Evolutionary conservation across 2,797 vertebrate genomes (phyloP), one percentile per base, ranked within the genome.

Genomic region (Alcedo quadribrachys): DNA sequence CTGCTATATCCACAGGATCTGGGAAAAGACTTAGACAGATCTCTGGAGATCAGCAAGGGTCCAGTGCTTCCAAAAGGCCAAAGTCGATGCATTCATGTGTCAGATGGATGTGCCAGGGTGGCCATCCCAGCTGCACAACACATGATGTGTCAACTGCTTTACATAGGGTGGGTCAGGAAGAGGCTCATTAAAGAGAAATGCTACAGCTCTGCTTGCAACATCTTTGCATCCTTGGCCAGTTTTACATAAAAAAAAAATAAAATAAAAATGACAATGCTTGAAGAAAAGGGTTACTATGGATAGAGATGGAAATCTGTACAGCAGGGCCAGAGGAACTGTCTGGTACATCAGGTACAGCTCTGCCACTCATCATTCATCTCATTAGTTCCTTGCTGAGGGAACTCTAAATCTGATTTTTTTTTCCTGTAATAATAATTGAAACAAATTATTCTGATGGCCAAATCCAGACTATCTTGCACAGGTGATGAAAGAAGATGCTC

Each of bases 141-240:
- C 89, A 97, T 97, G 97, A 91, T 89, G 80, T 93, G 93, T 97
- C 96, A 96, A 93, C 78, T 93, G 89, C 85, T 90, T 93, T 93
- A 92, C 97, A 75, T 63, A 92, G 96, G 96, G 96, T 84, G 93
- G 91, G 91, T 92, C 96, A 97, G 95, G 94, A 97, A 96, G 90
- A 90, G 35, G 92, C 86, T 96, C 96, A 96, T 97, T 97, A 96
- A 95, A 96, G 93, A 94, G 78, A 96, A 97, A 96, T 13, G n/a
- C 82, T 95, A 93, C 85, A 96, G 88, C 81, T 96, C 92, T 78
- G 76, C 92, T 94, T 97, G 95, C 97, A 96, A 97, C 92, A 96
- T 95, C 95, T 89, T 92, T 95, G 84, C 90, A 95, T 89, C 92
- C 75, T 89, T 83, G 67, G 96, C 94, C 90, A 81, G 93, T 95